Evolutionary conservation across 1,140 invertebrate genomes (phyloP), one percentile per base, ranked within the genome.

Genomic region (Drosophila littoralis): DNA sequence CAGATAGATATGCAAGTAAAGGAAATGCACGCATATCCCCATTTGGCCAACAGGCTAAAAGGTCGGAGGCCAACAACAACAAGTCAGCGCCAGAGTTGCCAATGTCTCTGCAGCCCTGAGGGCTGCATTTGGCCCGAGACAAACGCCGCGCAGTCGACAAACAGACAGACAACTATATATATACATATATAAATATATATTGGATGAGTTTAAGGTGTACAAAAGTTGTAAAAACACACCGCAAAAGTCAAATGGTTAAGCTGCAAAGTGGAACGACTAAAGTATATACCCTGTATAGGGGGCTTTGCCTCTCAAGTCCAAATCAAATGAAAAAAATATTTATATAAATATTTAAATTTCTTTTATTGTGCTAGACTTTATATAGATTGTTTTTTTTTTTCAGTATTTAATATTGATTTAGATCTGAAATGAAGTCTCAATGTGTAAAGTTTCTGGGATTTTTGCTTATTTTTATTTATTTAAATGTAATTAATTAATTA

Each of bases 201-300:
- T 71, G 58, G 51, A 83, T 83, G 69, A 69, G 83, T 79, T 86
- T 86, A 86, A 82, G 68, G 67, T 71, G 43, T 40, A 66, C 73
- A 58, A 68, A 74, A 55, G 15, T 64, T 75, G 73, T 59, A 43
- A 63, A 71, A 74, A 57, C 15, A 68, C 13, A 46, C 6, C 43
- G 33, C 55, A 63, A 33, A 51, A 57, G 36, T 45, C n/a, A 58
- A 57, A 52, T 38, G 13, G n/a, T 46, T 28, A n/a, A 17, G 1
- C 15, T 33, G 5, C 0, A n/a, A 28, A 10, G 6, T 4, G 8
- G 6, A 48, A 35, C 5, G 22, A 51, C 10, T 35, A 17, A n/a
- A 10, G 12, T 10, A 61, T 1, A 48, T 77, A 46, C 76, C 38
- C 57, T 79, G 12, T 13, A 59, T 38, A 17, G 9, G 9, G 17